Evolutionary conservation across 2,113 vertebrate genomes (phyloP), one percentile per base, ranked within the genome.

Genomic region (Salminus brasiliensis): DNA sequence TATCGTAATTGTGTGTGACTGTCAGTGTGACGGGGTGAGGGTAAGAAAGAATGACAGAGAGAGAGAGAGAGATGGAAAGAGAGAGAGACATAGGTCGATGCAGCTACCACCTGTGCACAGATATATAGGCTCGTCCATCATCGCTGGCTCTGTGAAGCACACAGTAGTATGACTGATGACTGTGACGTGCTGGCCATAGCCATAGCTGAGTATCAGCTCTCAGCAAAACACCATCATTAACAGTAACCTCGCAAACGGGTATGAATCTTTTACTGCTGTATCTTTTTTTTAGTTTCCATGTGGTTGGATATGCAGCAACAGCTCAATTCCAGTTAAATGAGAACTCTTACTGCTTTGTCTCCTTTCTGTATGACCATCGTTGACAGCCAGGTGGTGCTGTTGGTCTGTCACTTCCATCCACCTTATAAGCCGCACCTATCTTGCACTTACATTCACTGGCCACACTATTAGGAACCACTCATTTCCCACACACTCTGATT

Each of bases 361-460:
- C 10, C 25, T 70, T 45, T 47, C 0, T 76, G 49, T 63, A 9
- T 23, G 25, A 10, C 25, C 5, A 39, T 11, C 29, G 13, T 69
- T 57, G 0, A 43, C 32, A 81, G 79, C 72, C 43, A 89, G 88
- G 81, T 88, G 86, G 87, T 53, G 66, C 73, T 75, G 80, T 84
- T 55, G 36, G 4, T 23, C 62, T 68, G 27, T 16, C 59, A 12
- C 13, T 36, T 0, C 5, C 62, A 3, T 43, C n/a, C 15, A 18
- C 16, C 34, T 2, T 18, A 63, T 27, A 27, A n/a, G n/a, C n/a
- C n/a, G n/a, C 23, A 18, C 18, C 16, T 7, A 6, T 13, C 21
- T 52, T 21, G 5, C 6, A n/a, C 21, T 18, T 52, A 5, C 18
- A 52, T 18, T 52, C 12, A 52, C 47, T 6, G 53, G n/a, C 47